Evolutionary conservation across 92 coral and sea anemone species (phyloP), one percentile per base, ranked within the genome.

Genomic region (Blastomussa wellsi): DNA sequence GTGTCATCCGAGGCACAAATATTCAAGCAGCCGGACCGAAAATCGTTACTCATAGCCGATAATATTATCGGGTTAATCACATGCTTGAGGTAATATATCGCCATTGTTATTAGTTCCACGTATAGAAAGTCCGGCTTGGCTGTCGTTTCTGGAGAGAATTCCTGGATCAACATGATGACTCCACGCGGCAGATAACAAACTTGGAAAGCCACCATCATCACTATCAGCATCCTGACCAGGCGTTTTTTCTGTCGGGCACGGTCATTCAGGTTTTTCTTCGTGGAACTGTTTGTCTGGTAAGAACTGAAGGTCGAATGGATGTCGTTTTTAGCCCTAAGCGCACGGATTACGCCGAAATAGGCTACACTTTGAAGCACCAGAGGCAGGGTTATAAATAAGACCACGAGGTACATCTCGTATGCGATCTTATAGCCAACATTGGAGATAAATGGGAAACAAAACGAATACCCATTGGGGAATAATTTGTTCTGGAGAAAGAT

Each of bases 141-240:
- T n/a, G 74, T 14, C 9, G 76, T 28, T 35, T 83, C 66, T 20
- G 87, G 73, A 3, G 81, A 67, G 26, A 84, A 91, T 77, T 89
- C 93, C 28, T 52, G 38, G 67, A 94, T 44, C 35, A 94, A 36
- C 95, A 94, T 90, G 2, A 83, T 84, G 22, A 92, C 84, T 3
- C 93, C 97, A 15, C 97, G 95, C 20, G 95, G 95, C 42, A 94
- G 83, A 82, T 94, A 89, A 84, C 95, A 94, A 20, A 94, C 51
- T 57, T 94, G 93, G 57, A 94, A 94, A 37, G 83, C 82, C 60
- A 89, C 26, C 80, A 93, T 79, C 24, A 89, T 75, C 1, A 92
- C 87, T 19, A 93, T 35, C 32, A 93, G 77, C 94, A 93, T 91
- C 75, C 88, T 86, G 55, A 93, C 83, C 17, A 93, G 88, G 60